These are phyloP conservation scores for Temnopleurus reevesii DNA, from an alignment of 53 echinoderm and acorn worm species.

Conservation along the genomic window DNA sequence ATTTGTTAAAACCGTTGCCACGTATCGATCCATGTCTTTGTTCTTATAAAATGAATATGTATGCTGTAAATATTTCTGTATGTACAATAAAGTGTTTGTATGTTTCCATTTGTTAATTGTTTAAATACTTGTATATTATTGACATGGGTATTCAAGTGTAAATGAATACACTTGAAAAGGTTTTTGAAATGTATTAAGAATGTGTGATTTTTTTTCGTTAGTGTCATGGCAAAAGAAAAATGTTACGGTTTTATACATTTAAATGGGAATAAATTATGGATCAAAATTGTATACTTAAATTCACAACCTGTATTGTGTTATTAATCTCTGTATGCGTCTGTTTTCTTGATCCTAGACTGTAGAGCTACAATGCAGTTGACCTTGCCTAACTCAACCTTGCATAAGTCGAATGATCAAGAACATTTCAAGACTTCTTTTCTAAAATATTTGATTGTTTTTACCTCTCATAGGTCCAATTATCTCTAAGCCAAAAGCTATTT, in stretches of 20 bases:
- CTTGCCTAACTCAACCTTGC: too few relatives aligned
- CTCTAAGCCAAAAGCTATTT: too few relatives aligned
- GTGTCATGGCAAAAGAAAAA: conserved; percentile 19
- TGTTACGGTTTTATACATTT: conserved; percentile 56
- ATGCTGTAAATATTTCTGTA: conserved; percentile 42
- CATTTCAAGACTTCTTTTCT: too few relatives aligned
- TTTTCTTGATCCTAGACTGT: background rate
- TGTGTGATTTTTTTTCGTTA: conserved; percentile 39
- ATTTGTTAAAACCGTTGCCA: background rate
- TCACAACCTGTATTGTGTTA: background rate
- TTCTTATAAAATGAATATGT: background rate
- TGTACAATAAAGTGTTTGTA: conserved; percentile 45
- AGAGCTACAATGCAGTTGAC: background rate
- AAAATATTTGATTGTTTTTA: too few relatives aligned
- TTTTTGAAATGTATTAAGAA: background rate
- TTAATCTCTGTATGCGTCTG: too few relatives aligned
- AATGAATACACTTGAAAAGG: conserved; percentile 48
- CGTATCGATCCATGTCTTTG: background rate
- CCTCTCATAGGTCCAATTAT: too few relatives aligned
- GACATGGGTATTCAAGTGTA: conserved; percentile 42
- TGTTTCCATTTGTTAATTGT: conserved; percentile 11
- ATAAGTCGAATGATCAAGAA: too few relatives aligned
- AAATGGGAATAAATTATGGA: conserved; percentile 66
- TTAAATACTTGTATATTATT: conserved; percentile 43
- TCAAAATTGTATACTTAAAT: conserved; percentile 52